Evolutionary conservation across 2,113 vertebrate species (phyloP), one percentile per base, ranked within the genome.

Genomic region (Oreochromis aureus): DNA sequence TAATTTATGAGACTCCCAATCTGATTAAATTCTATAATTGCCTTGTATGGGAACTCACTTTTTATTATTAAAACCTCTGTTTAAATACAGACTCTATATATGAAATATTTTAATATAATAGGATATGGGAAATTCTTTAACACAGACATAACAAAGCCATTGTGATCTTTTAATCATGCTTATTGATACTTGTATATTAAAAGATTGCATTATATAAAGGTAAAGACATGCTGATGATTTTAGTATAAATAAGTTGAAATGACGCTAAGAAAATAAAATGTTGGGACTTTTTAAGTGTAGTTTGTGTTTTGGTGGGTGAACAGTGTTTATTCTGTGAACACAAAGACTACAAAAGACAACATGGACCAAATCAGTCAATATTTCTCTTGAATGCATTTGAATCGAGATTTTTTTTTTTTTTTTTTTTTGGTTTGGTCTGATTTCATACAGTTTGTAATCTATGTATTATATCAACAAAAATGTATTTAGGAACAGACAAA

Each of bases 21-120:
- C 91, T 93, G 91, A 96, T 96, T 95, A 94, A 95, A 94, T 92
- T 93, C 93, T 95, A 90, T 94, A 93, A 96, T 96, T 96, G 95
- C 95, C 95, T 96, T 96, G 93, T 94, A 94, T 89, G 92, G 94
- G 93, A 96, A 94, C 94, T 96, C 93, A 95, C 91, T 91, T 96
- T 95, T 96, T 95, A 95, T 95, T 95, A 90, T 92, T 90, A 93
- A 94, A 69, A 91, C 90, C 76, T 94, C 93, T 93, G 94, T 95
- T 95, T 89, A 93, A 96, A 94, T 91, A 93, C 92, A 88, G 88
- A 95, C 91, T 92, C 93, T 95, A 94, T 95, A 95, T 96, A 94
- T 94, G 86, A 94, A 94, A 96, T 95, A 95, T 96, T 96, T 96
- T 95, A 96, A 96, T 97, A 96, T 96, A 96, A 96, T 95, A 95